These are phyloP conservation scores for Andricus curvator DNA, from an alignment of 2,888 invertebrate species.

Conservation along the genomic window DNA sequence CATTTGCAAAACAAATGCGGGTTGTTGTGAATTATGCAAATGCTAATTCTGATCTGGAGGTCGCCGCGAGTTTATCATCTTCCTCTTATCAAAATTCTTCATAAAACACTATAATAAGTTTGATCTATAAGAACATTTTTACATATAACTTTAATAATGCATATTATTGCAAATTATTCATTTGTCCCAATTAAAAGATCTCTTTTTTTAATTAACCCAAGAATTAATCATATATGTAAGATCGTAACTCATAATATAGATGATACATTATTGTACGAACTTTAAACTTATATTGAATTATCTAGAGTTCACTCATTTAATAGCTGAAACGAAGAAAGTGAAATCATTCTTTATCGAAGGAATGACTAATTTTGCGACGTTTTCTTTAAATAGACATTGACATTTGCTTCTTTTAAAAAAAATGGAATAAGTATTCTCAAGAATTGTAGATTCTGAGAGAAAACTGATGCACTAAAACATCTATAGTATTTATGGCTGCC, in stretches of 20 bases:
- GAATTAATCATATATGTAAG: no score
- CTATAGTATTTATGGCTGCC: no score
- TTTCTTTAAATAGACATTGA: conserved; percentile 23
- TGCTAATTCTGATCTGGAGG: neutral
- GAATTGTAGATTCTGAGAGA: neutral
- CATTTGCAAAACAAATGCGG: conserved; percentile 7
- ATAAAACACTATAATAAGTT: neutral
- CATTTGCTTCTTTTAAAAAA: neutral
- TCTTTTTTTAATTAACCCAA: no score
- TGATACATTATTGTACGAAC: neutral
- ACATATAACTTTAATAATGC: no score
- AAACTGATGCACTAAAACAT: no score
- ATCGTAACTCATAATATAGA: no score
- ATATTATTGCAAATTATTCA: no score
- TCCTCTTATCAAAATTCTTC: neutral
- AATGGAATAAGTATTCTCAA: neutral
- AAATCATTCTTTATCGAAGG: conserved; percentile 7
- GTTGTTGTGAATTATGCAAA: conserved; percentile 4
- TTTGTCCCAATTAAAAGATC: no score
- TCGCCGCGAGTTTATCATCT: neutral
- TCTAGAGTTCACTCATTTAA: neutral
- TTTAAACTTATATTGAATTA: neutral
- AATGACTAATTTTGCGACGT: conserved; percentile 5
- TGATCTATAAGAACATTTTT: no score
- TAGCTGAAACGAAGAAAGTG: neutral